Base-by-base conservation (phyloP, 2,888 invertebrate genomes). In the Arctia plantaginis region DNA sequence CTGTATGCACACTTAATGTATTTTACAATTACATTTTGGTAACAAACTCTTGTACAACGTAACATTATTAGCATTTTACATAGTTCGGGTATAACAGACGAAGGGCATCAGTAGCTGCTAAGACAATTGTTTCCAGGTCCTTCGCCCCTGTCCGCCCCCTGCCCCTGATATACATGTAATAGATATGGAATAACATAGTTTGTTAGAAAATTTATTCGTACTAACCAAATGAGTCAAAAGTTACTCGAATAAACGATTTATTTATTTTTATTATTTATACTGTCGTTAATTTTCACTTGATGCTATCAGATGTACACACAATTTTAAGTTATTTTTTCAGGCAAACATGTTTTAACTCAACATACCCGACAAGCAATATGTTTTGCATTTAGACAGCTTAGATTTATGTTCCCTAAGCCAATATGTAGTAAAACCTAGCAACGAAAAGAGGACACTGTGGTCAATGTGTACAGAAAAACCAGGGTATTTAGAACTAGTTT, bases 341-440 rank as follows among this genome's bases (percentile, higher is more conserved):
- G n/a, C 23, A 27, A 70, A 55, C 44, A 66, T 59, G 70, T 41
- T 70, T 2, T 23, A 33, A 44, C 18, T 39, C 41, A 35, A 8
- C 3, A n/a, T 33, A 20, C 6, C 41, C 33, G 47, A 59, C 2
- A 41, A 20, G 10, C 71, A 72, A 66, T 75, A 69, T 72, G 7
- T 75, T 8, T 0, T 75, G 20, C n/a, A 69, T n/a, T 35, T 77
- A 41, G 79, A 81, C 7, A 72, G 27, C 8, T 13, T 79, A n/a
- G 82, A 81, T 33, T 47, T 75, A 20, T 13, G 20, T 1, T 64
- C 68, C 15, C 66, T 82, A 0, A 41, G 69, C 7, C 76, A 76
- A 20, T 77, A 75, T 23, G 8, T 77, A 0, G 1, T 13, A 27
- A 68, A 33, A 3, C 6, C 65, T 0, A 8, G 12, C 8, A 12